These are phyloP conservation scores for Chrysomallon squamiferum DNA, from an alignment of 1,140 invertebrate genomes.

Conservation along the genomic window DNA sequence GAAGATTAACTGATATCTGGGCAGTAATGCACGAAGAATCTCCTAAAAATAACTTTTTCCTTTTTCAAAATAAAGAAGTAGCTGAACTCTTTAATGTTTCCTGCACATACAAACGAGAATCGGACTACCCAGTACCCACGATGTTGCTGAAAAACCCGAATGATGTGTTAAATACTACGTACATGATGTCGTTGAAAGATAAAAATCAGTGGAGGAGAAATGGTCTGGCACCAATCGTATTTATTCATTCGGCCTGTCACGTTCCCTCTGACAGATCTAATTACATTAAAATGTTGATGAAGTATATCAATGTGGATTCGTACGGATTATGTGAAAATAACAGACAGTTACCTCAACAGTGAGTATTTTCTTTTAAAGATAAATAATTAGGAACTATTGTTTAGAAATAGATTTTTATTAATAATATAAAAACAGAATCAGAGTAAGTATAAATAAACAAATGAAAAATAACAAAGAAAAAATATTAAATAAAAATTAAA, in stretches of 20 bases:
- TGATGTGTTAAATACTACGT: not conserved
- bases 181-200: not conserved
- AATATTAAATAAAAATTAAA: too few species aligned
- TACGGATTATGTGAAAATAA: slow-evolving; percentile 61
- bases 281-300: slow-evolving; percentile 77
- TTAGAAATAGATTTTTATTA: too few species aligned
- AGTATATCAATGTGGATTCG: slow-evolving; percentile 69
- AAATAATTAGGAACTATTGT: too few species aligned
- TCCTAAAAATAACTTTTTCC: not conserved
- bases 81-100: slow-evolving; percentile 77
- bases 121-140: slow-evolving; percentile 76
- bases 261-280: slow-evolving; percentile 78
- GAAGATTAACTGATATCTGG: not conserved
- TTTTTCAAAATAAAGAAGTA: not conserved
- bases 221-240: slow-evolving; percentile 73
- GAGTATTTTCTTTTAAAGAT: too few species aligned
- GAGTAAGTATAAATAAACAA: too few species aligned
- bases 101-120: slow-evolving; percentile 78
- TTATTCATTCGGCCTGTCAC: slow-evolving; percentile 82
- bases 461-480: too few species aligned
- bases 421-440: too few species aligned
- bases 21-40: not conserved
- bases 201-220: slow-evolving; percentile 53
- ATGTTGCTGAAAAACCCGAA: slow-evolving; percentile 69
- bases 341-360: slow-evolving; percentile 73